phyloP scores from a whole-genome alignment of 2,888 invertebrate genomes.

The Netelia virgata region DNA sequence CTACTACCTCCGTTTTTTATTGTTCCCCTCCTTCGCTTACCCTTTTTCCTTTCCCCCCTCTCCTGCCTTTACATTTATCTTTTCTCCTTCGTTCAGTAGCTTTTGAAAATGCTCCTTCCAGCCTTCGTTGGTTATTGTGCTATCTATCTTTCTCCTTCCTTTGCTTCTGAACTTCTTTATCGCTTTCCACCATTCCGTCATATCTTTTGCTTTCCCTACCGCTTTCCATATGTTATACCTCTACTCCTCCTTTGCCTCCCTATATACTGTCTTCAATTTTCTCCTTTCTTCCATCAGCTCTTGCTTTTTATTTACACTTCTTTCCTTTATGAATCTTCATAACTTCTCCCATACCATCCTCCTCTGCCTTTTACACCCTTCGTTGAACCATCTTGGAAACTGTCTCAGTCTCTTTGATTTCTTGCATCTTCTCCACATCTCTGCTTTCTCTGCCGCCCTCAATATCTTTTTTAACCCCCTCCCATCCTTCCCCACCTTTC shows the following conservation, averaged over 20 bases:
- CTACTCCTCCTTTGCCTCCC: no score
- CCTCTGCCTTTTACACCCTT: no score
- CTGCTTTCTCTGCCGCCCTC: no score
- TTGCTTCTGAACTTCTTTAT: not conserved
- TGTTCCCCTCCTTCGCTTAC: no score
- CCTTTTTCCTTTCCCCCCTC: not conserved
- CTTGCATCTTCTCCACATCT: no score
- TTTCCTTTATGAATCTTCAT: not conserved
- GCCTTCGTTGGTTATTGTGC: not conserved
- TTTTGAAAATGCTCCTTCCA: not conserved
- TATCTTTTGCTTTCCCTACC: no score
- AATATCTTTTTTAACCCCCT: not conserved
- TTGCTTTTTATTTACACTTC: not conserved
- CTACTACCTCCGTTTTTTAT: no score
- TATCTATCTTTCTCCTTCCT: not conserved
- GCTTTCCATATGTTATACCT: no score
- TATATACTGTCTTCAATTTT: no score
- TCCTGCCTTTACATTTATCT: not conserved
- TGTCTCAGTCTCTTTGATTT: no score
- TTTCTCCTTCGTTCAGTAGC: not conserved
- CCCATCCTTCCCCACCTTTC: not conserved
- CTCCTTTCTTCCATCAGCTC: not conserved
- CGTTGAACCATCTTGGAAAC: no score
- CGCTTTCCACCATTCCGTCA: no score
- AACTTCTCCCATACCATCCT: not conserved